phyloP scores from a whole-genome alignment of 2,797 vertebrate genomes.

The Luscinia luscinia region DNA sequence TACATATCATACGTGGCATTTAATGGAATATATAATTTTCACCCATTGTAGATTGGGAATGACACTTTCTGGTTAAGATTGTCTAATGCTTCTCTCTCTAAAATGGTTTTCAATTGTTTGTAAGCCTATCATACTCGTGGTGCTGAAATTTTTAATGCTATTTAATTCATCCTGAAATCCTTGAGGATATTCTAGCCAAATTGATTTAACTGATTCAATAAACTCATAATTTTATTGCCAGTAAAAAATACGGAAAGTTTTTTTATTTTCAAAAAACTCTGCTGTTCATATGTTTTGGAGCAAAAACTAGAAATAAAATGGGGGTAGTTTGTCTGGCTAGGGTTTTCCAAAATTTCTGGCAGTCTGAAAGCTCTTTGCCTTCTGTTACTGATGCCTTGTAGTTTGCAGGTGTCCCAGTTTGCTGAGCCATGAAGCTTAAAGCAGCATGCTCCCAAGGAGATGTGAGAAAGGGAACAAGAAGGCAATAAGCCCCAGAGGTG shows the following conservation, averaged over 20 bases:
- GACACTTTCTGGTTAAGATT: not conserved
- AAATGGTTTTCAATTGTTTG: not conserved
- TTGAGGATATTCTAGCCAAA: not conserved
- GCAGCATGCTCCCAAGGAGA: not conserved
- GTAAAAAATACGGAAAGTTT: not conserved
- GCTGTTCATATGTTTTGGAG: not conserved
- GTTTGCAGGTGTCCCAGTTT: not conserved
- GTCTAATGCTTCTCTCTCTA: not conserved
- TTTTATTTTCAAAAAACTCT: not conserved
- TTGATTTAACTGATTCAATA: not conserved
- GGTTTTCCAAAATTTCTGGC: not conserved
- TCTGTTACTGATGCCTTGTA: not conserved
- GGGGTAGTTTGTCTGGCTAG: not conserved
- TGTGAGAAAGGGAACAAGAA: not conserved
- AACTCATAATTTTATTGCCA: not conserved
- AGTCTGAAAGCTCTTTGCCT: not conserved
- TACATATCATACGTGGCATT: fast-evolving
- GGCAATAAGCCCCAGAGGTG: not conserved
- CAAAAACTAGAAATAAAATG: not conserved
- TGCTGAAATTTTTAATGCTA: not conserved
- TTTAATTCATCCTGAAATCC: not conserved
- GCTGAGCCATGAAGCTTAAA: not conserved
- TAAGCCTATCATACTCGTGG: not conserved
- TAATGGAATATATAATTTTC: not conserved
- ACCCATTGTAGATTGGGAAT: not conserved